phyloP scores from a whole-genome alignment of 2,113 vertebrate genomes.

The Melanerpes aurifrons region DNA sequence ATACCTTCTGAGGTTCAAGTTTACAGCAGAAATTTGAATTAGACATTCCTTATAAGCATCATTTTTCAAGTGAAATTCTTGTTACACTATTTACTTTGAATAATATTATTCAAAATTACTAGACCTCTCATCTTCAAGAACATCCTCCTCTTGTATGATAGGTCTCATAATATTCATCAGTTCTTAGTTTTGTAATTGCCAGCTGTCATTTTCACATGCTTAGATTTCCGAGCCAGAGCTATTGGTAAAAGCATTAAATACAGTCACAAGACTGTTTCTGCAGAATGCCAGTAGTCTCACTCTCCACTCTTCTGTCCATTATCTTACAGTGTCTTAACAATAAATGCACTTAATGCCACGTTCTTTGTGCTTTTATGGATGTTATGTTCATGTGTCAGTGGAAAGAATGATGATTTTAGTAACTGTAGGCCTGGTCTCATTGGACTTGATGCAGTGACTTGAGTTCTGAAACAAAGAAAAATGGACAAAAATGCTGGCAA shows the following conservation, averaged over 20 bases:
- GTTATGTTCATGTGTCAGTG: neutral
- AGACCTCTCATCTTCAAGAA: neutral
- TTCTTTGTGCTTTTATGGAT: neutral
- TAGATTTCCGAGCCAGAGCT: neutral
- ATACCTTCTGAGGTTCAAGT: neutral
- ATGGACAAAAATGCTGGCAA: neutral
- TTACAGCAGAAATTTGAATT: neutral
- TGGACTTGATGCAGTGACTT: neutral
- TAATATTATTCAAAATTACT: neutral
- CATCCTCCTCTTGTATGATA: neutral
- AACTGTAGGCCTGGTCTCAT: neutral
- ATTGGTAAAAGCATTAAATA: neutral
- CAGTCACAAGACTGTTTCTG: neutral
- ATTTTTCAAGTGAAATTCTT: neutral
- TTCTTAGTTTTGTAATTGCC: neutral
- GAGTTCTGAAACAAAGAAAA: neutral
- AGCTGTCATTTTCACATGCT: neutral
- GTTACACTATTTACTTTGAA: neutral
- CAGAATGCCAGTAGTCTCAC: neutral
- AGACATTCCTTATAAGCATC: neutral
- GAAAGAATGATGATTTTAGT: neutral
- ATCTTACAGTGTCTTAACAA: neutral
- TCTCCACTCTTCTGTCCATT: neutral
- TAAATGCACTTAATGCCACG: neutral
- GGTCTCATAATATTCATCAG: neutral